Percentiles rank a stretch among this genome's conserved stretches.
Conservation (phyloP, 1,140 invertebrate species). For the Manduca sexta region DNA sequence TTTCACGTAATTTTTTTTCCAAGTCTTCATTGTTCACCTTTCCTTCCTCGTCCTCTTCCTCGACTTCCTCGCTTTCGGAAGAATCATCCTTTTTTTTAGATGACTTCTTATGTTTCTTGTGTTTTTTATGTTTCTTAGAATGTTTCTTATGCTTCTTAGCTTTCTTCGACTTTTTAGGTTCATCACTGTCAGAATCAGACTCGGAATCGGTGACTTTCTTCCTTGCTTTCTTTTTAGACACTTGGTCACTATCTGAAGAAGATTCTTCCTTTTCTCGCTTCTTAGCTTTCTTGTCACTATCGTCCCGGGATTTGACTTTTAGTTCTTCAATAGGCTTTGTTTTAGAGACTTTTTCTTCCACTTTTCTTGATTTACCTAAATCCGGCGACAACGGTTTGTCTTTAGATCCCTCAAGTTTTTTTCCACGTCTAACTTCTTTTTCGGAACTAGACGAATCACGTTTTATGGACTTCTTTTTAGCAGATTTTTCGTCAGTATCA, state of each 20-base stretch:
- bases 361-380: slow-evolving; percentile 36
- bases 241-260: slow-evolving; percentile 77
- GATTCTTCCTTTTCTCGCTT: slow-evolving; percentile 77
- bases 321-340: slow-evolving; percentile 44
- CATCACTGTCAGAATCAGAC: slow-evolving; percentile 69
- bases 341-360: slow-evolving; percentile 48
- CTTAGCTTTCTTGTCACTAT: slow-evolving; percentile 60
- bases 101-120: slow-evolving; percentile 76
- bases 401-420: slow-evolving; percentile 49
- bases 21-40: slow-evolving; percentile 86
- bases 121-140: slow-evolving; percentile 81
- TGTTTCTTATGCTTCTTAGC: slow-evolving; percentile 79
- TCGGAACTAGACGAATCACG: slow-evolving; percentile 65
- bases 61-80: slow-evolving; percentile 76
- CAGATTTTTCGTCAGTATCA: slow-evolving; percentile 59
- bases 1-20: slow-evolving; percentile 90
- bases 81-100: slow-evolving; percentile 79
- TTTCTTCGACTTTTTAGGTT: slow-evolving; percentile 68
- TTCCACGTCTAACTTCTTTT: slow-evolving; percentile 51
- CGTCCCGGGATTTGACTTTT: slow-evolving; percentile 49
- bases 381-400: slow-evolving; percentile 50
- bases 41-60: slow-evolving; percentile 79
- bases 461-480: slow-evolving; percentile 53
- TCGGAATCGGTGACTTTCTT: slow-evolving; percentile 69
- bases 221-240: slow-evolving; percentile 65